Evolutionary conservation across 2,113 vertebrate genomes (phyloP), one percentile per base, ranked within the genome.

Genomic region (Crocuta crocuta): DNA sequence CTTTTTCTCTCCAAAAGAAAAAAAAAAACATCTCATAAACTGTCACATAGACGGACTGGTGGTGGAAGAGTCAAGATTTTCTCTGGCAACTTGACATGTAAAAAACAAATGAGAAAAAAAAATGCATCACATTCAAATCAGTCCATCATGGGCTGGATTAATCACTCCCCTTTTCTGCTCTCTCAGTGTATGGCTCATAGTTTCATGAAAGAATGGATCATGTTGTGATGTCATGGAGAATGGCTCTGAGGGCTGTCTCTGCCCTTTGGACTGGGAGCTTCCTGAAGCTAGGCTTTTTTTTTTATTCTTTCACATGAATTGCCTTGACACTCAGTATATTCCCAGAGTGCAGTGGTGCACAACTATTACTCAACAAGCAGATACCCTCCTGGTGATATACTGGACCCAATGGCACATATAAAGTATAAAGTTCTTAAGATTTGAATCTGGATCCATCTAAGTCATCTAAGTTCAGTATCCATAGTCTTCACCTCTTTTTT

Each of bases 1-100:
- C 11, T 66, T 82, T 45, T 91, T 92, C 63, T 86, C 53, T 83
- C 45, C 53, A 84, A 88, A 94, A 92, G 78, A 89, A 85, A 92
- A 58, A 63, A 85, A 61, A 31, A 74, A 39, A 39, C 39, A 21
- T 89, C 33, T 83, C 3, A 10, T 35, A 63, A 91, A 35, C 73
- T 50, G 76, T 94, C 45, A 10, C 17, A 31, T 13, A 5, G 43
- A 68, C 87, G 39, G 48, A 86, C 16, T 68, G 11, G 13, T 7
- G 1, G n/a, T 71, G 15, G 65, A 78, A 92, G 33, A 61, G 50
- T 81, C 55, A 26, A 19, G 31, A 70, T 89, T 91, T 94, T 70
- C 78, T 17, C 28, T 33, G 61, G 8, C 24, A 68, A 79, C 33
- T 63, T 39, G 26, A 8, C 58, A 65, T n/a, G 50, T 58, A 70